Evolutionary conservation across 2,113 vertebrate genomes (phyloP), one percentile per base, ranked within the genome.

Genomic region (Petroica traversi): DNA sequence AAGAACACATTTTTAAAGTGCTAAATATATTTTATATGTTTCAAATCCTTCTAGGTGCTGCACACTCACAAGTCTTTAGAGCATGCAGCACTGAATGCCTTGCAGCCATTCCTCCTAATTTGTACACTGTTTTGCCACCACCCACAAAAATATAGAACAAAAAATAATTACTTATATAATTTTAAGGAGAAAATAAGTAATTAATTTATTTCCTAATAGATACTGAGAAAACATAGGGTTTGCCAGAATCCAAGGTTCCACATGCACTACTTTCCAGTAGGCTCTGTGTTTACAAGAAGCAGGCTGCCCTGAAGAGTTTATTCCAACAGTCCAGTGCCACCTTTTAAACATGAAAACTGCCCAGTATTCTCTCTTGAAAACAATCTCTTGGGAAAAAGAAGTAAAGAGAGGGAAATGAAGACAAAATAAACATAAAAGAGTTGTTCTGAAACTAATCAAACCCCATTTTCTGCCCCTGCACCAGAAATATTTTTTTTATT

Each of bases 401-500:
- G 12, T 20, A 73, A 77, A 89, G 24, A 66, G 33, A 69, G 31
- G 8, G 16, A 79, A 74, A 78, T 12, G 18, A 91, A 73, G 59
- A 92, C 64, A 94, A 95, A 91, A 79, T 25, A 92, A 93, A 85
- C 59, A 85, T 64, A 77, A 24, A 94, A 94, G 94, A 77, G 97
- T 97, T 98, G 95, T 97, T 87, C 69, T 84, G 78, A 97, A 97
- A 88, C 54, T 72, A 94, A 82, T 93, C 92, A 94, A 97, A 74
- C 16, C 23, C 76, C 5, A 36, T 41, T 95, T 93, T 97, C 58
- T 6, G 58, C 31, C 34, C 26, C n/a, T 29, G 78, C 78, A 41
- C 72, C 93, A 94, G 93, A 96, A 92, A 81, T 77, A 81, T 77
- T 52, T 63, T 85, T 97, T 88, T 96, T 33, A 59, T 94, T 94